Evolutionary conservation across 37 sponge, comb jelly and placozoan species (phyloP).

Genomic region (Beroe ovata): DNA sequence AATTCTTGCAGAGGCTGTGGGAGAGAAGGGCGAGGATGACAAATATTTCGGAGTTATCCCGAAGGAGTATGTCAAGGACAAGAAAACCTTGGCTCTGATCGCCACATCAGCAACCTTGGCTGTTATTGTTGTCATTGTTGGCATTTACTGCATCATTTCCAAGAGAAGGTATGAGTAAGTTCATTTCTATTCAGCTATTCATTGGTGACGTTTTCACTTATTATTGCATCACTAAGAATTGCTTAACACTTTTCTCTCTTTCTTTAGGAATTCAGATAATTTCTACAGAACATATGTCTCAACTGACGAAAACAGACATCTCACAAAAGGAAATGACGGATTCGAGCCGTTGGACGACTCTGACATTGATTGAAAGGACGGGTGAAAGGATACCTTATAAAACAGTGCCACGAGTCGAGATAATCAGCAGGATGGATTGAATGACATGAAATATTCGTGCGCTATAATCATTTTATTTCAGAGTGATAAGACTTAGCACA

Average conservation of each 20-base stretch:
- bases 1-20: neutral
- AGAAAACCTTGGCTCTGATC: slow-evolving; percentile 15
- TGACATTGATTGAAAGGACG: slow-evolving; percentile 56
- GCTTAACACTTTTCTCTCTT: neutral
- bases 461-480: too few species aligned
- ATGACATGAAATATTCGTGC: too few species aligned
- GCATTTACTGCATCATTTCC: slow-evolving; percentile 22
- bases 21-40: neutral
- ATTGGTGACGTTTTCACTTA: too few species aligned
- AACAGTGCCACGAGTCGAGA: too few species aligned
- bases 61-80: slow-evolving; percentile 51
- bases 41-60: slow-evolving; percentile 44
- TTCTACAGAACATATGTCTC: slow-evolving; percentile 56
- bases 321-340: slow-evolving; percentile 58
- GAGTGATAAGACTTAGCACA: too few species aligned
- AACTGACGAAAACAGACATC: slow-evolving; percentile 62
- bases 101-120: slow-evolving; percentile 10
- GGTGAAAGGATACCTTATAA: too few species aligned
- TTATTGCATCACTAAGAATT: neutral
- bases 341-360: slow-evolving; percentile 57
- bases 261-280: neutral
- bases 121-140: neutral
- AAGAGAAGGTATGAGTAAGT: slow-evolving; percentile 1
- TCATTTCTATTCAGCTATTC: too few species aligned
- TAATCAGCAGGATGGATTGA: too few species aligned